Evolutionary conservation across 2,888 invertebrate species (phyloP).

Genomic region (Panopea generosa): DNA sequence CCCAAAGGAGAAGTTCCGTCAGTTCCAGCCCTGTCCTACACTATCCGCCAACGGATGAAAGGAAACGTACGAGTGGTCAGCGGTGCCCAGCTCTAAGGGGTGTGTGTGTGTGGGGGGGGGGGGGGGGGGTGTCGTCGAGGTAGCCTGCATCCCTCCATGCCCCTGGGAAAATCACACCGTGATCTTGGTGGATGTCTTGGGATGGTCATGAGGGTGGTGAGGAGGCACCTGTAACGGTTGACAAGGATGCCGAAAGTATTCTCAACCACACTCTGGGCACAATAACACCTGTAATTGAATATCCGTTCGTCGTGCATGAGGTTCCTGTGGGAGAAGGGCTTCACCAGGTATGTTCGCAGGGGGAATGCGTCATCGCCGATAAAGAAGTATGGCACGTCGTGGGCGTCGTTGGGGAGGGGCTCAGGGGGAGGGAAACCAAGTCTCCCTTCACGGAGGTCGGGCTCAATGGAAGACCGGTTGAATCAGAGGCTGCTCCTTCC

Average conservation of each 20-base stretch:
- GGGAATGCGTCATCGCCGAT: not conserved
- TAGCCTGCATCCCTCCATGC: constrained; percentile 11
- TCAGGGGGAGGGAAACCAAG: not conserved
- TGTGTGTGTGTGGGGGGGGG: no score
- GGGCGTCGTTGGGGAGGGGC: not conserved
- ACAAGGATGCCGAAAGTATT: constrained; percentile 7
- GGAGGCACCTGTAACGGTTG: constrained; percentile 6
- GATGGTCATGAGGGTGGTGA: constrained; percentile 5
- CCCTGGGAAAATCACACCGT: constrained; percentile 21
- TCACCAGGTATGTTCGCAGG: not conserved
- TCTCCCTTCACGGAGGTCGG: no score
- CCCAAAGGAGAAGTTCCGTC: no score
- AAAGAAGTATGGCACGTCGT: constrained; percentile 1
- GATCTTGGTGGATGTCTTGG: constrained; percentile 5
- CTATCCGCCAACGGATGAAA: no score
- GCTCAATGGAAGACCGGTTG: no score
- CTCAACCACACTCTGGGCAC: not conserved
- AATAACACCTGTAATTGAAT: not conserved
- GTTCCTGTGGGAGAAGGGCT: no score
- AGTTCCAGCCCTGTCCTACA: no score
- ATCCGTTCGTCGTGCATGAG: no score
- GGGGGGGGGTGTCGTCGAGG: no score
- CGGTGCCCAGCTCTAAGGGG: no score
- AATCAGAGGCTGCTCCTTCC: no score
- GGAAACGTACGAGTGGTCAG: no score